A percentile compares a stretch with the other conserved stretches of the same genome.
Conservation (phyloP, 2,113 vertebrate genomes). For the Diadophis punctatus region DNA sequence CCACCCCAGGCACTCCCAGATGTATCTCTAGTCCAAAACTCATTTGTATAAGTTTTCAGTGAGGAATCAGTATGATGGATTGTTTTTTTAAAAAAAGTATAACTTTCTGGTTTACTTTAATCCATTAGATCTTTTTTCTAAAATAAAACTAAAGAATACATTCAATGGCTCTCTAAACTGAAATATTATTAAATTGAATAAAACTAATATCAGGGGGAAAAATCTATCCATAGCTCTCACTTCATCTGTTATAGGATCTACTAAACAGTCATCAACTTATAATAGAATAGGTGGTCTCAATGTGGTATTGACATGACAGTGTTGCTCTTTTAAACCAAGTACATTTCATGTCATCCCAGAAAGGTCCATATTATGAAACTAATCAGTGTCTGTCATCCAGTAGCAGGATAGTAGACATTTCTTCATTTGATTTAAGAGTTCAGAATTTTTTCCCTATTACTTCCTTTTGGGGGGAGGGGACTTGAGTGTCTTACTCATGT, state of each 20-base stretch:
- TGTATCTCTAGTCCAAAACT: not conserved
- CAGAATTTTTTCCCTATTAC: not conserved
- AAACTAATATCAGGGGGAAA: not conserved
- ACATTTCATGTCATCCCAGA: not conserved
- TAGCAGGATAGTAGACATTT: not conserved
- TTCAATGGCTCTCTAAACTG: not conserved
- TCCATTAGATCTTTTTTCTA: not conserved
- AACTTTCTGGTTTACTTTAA: not conserved
- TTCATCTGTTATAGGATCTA: not conserved
- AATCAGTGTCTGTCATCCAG: not conserved
- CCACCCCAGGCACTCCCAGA: not conserved
- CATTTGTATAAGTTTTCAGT: not conserved
- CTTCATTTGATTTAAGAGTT: not conserved
- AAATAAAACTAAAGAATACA: not conserved
- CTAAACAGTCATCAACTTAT: not conserved
- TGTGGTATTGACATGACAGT: not conserved
- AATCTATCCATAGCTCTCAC: not conserved
- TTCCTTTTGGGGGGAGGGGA: rapidly evolving
- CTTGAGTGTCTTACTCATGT: not conserved
- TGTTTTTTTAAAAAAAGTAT: not conserved
- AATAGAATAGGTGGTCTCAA: not conserved
- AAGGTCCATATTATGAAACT: not conserved
- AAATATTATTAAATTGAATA: not conserved
- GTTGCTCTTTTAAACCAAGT: not conserved
- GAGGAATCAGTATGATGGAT: not conserved